Conservation (phyloP, 2,888 invertebrate species). For the Encarsia formosa region DNA sequence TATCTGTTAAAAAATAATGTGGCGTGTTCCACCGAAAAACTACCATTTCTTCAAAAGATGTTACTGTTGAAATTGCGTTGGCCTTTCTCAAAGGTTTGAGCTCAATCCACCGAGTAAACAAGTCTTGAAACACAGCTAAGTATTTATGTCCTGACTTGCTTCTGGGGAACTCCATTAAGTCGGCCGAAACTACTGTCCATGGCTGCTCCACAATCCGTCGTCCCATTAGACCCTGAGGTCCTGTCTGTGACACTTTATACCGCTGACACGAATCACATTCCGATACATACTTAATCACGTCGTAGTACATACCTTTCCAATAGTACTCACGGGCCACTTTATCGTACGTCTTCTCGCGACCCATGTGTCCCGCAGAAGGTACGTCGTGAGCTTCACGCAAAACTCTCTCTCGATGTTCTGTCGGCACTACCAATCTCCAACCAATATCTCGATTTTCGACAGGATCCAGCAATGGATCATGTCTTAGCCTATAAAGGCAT, state of each 20-base stretch:
- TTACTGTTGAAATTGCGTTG: not conserved
- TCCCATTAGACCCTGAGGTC: not conserved
- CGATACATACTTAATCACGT: not conserved
- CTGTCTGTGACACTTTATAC: too few species aligned
- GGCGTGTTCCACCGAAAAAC: constrained; percentile 21
- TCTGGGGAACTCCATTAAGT: too few species aligned
- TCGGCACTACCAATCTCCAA: too few species aligned
- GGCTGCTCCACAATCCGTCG: too few species aligned
- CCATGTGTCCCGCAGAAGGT: not conserved
- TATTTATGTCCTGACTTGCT: not conserved
- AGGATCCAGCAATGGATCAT: too few species aligned
- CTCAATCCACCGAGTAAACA: too few species aligned
- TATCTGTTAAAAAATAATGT: not conserved
- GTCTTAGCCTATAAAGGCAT: too few species aligned
- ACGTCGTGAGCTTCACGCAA: not conserved
- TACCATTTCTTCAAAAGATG: too few species aligned
- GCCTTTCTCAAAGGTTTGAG: not conserved
- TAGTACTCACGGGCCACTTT: not conserved
- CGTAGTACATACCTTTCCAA: too few species aligned
- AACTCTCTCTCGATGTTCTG: too few species aligned
- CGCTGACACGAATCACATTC: not conserved
- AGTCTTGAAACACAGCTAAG: not conserved
- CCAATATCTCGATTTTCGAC: too few species aligned
- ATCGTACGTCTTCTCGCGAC: not conserved
- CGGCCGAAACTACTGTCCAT: too few species aligned